A percentile compares a stretch with the other conserved stretches of the same genome.
Conservation (phyloP, 2,113 vertebrate genomes). For the Ictalurus furcatus region DNA sequence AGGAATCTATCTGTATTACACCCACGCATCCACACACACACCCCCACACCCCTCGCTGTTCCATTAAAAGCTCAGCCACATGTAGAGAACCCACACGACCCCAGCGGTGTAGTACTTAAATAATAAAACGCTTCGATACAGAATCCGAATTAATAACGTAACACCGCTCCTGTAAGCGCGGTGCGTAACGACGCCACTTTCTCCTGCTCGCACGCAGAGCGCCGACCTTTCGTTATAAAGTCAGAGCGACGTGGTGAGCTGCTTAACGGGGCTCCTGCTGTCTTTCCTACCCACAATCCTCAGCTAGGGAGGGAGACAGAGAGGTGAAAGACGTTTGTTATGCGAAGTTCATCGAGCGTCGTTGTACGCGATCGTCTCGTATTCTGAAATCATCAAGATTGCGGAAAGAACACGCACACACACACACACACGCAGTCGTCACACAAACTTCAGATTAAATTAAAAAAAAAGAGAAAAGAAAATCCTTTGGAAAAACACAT, state of each 20-base stretch:
- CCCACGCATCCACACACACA: not conserved
- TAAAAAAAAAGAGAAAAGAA: too few relatives aligned
- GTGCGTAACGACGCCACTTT: not conserved
- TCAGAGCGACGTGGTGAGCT: not conserved
- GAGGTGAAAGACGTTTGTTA: not conserved
- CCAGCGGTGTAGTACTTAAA: not conserved
- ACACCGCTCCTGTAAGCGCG: not conserved
- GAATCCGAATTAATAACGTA: not conserved
- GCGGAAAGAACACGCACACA: not conserved
- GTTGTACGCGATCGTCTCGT: not conserved
- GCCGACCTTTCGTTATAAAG: not conserved
- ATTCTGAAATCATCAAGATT: not conserved
- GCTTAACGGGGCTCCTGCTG: not conserved
- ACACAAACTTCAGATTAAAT: not conserved
- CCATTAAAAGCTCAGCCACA: not conserved
- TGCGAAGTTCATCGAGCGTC: not conserved
- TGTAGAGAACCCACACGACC: not conserved
- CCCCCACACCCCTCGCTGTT: not conserved
- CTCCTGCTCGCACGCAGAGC: not conserved
- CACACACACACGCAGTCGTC: too few relatives aligned
- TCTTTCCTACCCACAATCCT: not conserved
- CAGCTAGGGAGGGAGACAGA: not conserved
- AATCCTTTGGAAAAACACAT: too few relatives aligned
- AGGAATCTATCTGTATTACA: not conserved
- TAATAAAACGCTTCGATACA: not conserved